Percentiles rank a stretch among this genome's conserved stretches.
Conservation (phyloP, 2,113 vertebrate species). For the Colossoma macropomum region DNA sequence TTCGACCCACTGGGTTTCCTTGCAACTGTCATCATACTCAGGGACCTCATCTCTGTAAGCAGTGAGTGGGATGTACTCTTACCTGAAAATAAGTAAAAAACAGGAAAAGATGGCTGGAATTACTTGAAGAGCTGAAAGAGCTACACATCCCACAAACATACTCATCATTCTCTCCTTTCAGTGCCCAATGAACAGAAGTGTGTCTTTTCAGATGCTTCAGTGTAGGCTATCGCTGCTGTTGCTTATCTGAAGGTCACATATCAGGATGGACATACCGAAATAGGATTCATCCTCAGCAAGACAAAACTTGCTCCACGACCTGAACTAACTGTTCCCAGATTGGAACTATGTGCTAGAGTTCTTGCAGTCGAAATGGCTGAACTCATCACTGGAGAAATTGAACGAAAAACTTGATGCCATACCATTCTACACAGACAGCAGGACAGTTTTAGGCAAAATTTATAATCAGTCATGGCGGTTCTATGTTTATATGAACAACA, state of each 20-base stretch:
- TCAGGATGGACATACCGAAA: not conserved
- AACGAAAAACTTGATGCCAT: not conserved
- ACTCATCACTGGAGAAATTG: not conserved
- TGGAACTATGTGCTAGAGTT: conserved; percentile 43
- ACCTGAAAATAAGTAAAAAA: too few species aligned
- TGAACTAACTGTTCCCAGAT: conserved; percentile 8
- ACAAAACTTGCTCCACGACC: conserved; percentile 30
- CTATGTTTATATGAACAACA: not conserved
- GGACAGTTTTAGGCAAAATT: not conserved
- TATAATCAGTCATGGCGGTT: not conserved
- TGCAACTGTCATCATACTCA: too few species aligned
- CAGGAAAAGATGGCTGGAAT: too few species aligned
- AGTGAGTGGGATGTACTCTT: too few species aligned
- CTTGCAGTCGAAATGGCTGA: too few species aligned
- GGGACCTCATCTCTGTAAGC: too few species aligned
- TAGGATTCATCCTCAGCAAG: conserved; percentile 42
- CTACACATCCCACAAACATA: too few species aligned
- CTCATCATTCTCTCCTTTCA: too few species aligned
- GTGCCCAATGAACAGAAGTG: not conserved
- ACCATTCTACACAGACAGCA: not conserved
- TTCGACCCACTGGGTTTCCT: too few species aligned
- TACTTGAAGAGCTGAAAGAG: too few species aligned
- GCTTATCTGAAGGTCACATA: conserved; percentile 22
- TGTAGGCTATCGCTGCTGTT: not conserved
- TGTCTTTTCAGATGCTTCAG: conserved; percentile 29